Evolutionary conservation across 2,888 invertebrate species (phyloP).

Genomic region (Brenthis ino): DNA sequence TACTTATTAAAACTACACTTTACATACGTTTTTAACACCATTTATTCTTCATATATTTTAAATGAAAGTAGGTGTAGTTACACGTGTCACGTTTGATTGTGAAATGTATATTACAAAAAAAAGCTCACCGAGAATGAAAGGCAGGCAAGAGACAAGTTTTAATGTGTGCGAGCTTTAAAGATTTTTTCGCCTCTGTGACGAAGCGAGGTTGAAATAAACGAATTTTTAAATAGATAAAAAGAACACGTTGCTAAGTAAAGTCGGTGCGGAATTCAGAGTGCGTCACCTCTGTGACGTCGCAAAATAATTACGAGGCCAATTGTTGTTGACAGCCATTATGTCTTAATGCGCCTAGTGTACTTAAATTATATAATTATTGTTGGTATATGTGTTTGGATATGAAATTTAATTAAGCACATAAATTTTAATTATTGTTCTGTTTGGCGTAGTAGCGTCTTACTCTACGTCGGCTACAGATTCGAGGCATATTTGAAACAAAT

Average conservation of each 20-base stretch:
- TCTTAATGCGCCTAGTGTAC: constrained; percentile 10
- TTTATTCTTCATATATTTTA: too few species aligned
- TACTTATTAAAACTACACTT: too few species aligned
- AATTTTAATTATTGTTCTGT: too few species aligned
- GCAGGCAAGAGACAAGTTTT: not conserved
- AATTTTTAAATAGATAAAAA: constrained; percentile 50
- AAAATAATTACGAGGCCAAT: constrained; percentile 47
- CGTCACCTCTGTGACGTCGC: constrained; percentile 45
- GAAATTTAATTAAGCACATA: not conserved
- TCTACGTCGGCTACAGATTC: too few species aligned
- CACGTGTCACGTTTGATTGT: too few species aligned
- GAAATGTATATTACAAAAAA: not conserved
- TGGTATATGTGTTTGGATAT: not conserved
- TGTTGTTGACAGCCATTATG: constrained; percentile 34
- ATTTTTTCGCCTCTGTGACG: constrained; percentile 35
- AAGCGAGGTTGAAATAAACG: constrained; percentile 41
- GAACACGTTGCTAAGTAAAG: constrained; percentile 50
- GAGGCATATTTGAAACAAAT: too few species aligned
- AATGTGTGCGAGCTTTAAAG: constrained; percentile 12
- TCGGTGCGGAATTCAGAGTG: constrained; percentile 51
- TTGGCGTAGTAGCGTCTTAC: too few species aligned
- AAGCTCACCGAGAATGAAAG: not conserved
- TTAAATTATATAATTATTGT: not conserved
- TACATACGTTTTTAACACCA: too few species aligned
- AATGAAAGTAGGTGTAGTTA: too few species aligned